Evolutionary conservation across 2,113 vertebrate species (phyloP).

Genomic region (Heterochromis multidens): DNA sequence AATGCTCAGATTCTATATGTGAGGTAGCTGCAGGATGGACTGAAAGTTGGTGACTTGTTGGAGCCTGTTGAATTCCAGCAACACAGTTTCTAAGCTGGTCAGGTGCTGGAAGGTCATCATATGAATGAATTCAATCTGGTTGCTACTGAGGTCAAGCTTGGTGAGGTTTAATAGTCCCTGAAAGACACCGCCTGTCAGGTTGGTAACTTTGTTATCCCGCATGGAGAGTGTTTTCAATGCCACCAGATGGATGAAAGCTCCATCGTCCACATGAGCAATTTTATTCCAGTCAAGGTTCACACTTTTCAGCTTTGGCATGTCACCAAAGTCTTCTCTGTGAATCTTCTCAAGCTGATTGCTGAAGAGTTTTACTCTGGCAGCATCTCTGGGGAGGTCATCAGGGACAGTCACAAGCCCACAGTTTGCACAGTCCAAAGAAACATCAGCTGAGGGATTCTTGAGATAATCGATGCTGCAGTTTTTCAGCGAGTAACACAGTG

Average conservation of each 20-base stretch:
- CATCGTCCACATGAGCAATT: neutral
- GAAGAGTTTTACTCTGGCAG: accelerated
- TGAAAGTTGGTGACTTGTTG: neutral
- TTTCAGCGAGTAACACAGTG: neutral
- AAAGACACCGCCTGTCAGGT: constrained; percentile 1
- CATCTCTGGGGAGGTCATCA: constrained; percentile 14
- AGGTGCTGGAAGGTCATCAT: neutral
- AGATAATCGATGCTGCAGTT: neutral
- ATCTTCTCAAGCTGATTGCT: neutral
- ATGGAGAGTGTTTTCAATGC: neutral
- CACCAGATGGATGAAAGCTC: neutral
- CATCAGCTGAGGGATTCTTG: neutral
- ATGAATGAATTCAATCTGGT: neutral
- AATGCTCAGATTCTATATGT: neutral
- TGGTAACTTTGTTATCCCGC: accelerated
- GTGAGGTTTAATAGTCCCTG: constrained; percentile 21
- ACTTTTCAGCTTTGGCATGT: neutral
- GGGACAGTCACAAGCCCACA: neutral
- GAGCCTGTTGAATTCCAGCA: neutral
- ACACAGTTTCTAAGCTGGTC: neutral
- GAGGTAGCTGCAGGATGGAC: neutral
- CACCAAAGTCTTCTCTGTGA: neutral
- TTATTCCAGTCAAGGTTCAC: accelerated
- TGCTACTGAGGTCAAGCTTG: neutral
- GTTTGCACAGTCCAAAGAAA: neutral